Evolutionary conservation across 2,797 vertebrate genomes (phyloP).

Genomic region (Anableps anableps): DNA sequence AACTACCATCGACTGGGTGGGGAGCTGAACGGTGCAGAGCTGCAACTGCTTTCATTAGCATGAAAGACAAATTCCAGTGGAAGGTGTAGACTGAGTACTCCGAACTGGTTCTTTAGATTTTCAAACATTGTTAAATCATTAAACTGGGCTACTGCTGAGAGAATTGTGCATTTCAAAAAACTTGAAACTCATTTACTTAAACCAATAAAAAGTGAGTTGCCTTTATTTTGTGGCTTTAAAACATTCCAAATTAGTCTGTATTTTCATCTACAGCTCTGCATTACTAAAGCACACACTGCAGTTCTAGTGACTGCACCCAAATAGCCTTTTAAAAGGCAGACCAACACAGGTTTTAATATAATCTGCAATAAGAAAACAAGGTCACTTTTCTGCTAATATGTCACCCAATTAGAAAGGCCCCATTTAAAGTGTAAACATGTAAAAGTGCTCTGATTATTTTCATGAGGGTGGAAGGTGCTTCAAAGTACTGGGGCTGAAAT

Average conservation of each 20-base stretch:
- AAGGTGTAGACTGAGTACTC: constrained; percentile 8
- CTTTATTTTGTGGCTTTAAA: constrained; percentile 2
- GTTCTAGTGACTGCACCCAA: neutral
- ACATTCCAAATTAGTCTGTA: neutral
- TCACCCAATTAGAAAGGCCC: neutral
- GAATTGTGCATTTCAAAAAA: neutral
- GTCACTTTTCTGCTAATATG: neutral
- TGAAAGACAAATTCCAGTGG: constrained; percentile 13
- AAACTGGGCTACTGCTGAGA: constrained; percentile 6
- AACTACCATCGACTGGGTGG: neutral
- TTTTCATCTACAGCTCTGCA: constrained; percentile 44
- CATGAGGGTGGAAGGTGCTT: neutral
- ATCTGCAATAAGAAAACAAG: constrained; percentile 8
- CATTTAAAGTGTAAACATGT: neutral
- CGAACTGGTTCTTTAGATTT: constrained; percentile 14
- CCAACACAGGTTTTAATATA: neutral
- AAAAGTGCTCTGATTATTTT: neutral
- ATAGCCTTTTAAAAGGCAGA: constrained; percentile 11
- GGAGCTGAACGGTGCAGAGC: neutral
- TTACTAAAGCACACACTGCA: constrained; percentile 19
- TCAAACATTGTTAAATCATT: constrained; percentile 36
- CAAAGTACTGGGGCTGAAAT: neutral
- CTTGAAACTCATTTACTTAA: neutral
- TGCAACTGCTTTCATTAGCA: neutral
- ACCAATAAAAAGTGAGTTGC: constrained; percentile 1